Percentiles rank a stretch among this genome's conserved stretches.
Evolutionary conservation across 2,113 vertebrate genomes (phyloP).

Genomic region (Bufo bufo): DNA sequence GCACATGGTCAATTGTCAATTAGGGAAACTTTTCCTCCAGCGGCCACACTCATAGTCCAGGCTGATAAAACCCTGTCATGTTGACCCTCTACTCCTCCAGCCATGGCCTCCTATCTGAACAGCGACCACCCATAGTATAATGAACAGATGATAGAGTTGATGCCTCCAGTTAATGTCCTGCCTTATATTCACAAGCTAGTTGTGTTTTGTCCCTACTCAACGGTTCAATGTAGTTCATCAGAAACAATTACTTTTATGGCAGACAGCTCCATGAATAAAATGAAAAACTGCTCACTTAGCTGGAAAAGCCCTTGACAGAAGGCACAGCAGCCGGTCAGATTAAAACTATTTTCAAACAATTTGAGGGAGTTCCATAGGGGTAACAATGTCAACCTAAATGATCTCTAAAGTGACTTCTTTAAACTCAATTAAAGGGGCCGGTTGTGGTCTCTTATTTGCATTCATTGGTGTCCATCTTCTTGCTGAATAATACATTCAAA

Average conservation of each 20-base stretch:
- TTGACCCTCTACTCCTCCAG: not conserved
- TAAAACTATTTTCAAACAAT: slow-evolving; percentile 66
- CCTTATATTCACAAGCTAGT: slow-evolving; percentile 83
- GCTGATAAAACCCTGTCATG: not conserved
- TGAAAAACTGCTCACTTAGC: slow-evolving; percentile 79
- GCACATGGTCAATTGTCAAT: slow-evolving; percentile 42
- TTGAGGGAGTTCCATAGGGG: slow-evolving; percentile 56
- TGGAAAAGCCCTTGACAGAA: slow-evolving; percentile 78
- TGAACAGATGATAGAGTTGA: slow-evolving; percentile 71
- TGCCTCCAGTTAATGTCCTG: slow-evolving; percentile 76
- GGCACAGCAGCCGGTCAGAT: slow-evolving; percentile 74
- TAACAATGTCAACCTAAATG: slow-evolving; percentile 62
- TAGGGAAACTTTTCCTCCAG: not conserved
- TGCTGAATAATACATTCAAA: slow-evolving; percentile 72
- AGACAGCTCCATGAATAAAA: slow-evolving; percentile 69
- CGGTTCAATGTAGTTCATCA: slow-evolving; percentile 68
- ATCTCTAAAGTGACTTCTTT: slow-evolving; percentile 65
- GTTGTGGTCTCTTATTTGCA: slow-evolving; percentile 70
- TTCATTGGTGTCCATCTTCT: slow-evolving; percentile 68
- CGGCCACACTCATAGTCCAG: not conserved
- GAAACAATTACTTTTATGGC: slow-evolving; percentile 76
- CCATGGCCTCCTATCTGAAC: not conserved
- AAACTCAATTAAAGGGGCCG: slow-evolving; percentile 66
- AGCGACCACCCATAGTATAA: slow-evolving; percentile 37
- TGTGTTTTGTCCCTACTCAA: slow-evolving; percentile 71